Conservation (phyloP, 2,888 invertebrate genomes). For the Philopedon plagiatum region DNA sequence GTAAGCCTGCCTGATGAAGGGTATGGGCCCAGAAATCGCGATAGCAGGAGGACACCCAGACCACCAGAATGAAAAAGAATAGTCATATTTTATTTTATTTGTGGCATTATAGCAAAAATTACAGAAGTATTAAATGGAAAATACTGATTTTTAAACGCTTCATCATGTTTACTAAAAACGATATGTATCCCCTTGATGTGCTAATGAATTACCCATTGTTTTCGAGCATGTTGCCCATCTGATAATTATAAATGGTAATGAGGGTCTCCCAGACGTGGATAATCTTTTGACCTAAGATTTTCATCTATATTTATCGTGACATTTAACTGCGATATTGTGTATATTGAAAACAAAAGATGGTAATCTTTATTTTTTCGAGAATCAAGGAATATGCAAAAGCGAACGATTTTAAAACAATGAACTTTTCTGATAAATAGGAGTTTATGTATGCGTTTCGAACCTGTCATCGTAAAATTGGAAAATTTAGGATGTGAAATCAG, state of each 20-base stretch:
- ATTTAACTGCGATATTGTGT: slow-evolving; percentile 32
- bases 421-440: background rate
- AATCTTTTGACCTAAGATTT: slow-evolving; percentile 40
- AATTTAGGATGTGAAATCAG: background rate
- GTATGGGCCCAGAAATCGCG: no score
- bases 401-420: slow-evolving; percentile 3
- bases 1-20: no score
- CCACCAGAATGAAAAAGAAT: no score
- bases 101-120: no score
- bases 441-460: background rate
- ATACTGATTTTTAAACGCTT: background rate
- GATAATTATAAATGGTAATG: slow-evolving; percentile 44
- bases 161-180: slow-evolving; percentile 6
- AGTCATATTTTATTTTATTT: no score
- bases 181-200: slow-evolving; percentile 36
- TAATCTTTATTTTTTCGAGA: slow-evolving; percentile 27
- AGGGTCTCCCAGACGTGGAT: slow-evolving; percentile 32
- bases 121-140: no score
- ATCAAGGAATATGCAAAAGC: slow-evolving; percentile 32
- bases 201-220: slow-evolving; percentile 43
- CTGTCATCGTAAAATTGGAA: background rate
- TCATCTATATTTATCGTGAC: slow-evolving; percentile 36
- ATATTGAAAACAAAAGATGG: slow-evolving; percentile 43
- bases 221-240: slow-evolving; percentile 30
- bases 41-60: no score